Conservation (phyloP, 2,113 vertebrate species). For the Alosa alosa region DNA sequence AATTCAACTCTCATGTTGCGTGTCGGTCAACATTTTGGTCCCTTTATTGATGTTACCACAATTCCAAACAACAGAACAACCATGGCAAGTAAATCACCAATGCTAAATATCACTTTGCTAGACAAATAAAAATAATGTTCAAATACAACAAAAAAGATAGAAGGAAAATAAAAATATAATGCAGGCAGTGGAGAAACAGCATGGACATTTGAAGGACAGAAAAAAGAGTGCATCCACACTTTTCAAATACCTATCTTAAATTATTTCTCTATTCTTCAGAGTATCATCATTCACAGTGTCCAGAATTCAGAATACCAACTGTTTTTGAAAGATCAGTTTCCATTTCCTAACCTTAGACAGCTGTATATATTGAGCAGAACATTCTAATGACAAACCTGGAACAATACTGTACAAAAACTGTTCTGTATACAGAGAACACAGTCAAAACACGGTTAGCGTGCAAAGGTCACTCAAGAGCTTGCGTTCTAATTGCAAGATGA, state of each 20-base stretch:
- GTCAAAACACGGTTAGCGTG: slow-evolving; percentile 26
- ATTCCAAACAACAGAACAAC: slow-evolving; percentile 77
- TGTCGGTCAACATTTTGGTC: slow-evolving; percentile 71
- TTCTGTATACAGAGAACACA: slow-evolving; percentile 15
- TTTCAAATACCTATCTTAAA: slow-evolving; percentile 6
- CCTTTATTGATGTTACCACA: slow-evolving; percentile 77
- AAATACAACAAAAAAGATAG: slow-evolving; percentile 57
- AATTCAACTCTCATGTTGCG: slow-evolving; percentile 8
- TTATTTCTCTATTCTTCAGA: background rate
- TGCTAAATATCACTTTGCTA: slow-evolving; percentile 69
- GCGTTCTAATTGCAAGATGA: background rate
- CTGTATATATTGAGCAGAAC: slow-evolving; percentile 18
- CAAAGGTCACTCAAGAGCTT: slow-evolving; percentile 10
- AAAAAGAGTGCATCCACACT: slow-evolving; percentile 18
- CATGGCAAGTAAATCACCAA: slow-evolving; percentile 71
- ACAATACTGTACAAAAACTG: slow-evolving; percentile 18
- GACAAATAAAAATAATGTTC: slow-evolving; percentile 68
- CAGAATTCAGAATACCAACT: background rate
- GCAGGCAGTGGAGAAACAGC: slow-evolving; percentile 39
- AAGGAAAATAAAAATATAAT: slow-evolving; percentile 44
- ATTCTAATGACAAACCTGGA: slow-evolving; percentile 26
- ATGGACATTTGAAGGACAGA: slow-evolving; percentile 15
- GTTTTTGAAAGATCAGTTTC: background rate
- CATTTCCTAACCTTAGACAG: background rate
- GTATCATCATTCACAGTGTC: background rate